These are phyloP conservation scores for Nipponacmea schrenckii DNA, from an alignment of 2,888 invertebrate species.

Conservation along the genomic window DNA sequence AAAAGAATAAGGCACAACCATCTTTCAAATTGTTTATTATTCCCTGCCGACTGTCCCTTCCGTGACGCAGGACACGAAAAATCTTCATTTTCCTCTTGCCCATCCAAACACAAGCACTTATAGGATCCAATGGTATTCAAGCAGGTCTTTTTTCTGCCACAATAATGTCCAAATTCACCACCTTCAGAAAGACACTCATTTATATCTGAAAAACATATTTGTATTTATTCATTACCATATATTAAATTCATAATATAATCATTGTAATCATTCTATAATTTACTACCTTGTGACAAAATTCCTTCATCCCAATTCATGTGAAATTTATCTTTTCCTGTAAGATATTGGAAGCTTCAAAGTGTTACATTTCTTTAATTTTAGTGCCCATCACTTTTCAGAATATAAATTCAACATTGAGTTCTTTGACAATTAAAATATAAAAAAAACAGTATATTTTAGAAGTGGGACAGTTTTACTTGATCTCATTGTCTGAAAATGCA, in stretches of 20 bases:
- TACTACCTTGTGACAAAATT: no score
- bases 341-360: no score
- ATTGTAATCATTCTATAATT: no score
- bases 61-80: conserved; percentile 54
- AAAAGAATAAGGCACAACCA: conserved; percentile 4
- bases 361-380: no score
- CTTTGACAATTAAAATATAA: background rate
- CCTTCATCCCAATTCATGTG: no score
- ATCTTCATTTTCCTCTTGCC: conserved; percentile 72
- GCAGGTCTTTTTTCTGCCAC: conserved; percentile 84
- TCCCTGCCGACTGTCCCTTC: background rate
- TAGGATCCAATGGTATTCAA: conserved; percentile 85
- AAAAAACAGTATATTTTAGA: no score
- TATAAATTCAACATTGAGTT: background rate
- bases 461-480: background rate
- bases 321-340: no score
- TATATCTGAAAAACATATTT: conserved; percentile 74
- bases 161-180: conserved; percentile 76
- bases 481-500: background rate
- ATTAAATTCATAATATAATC: background rate
- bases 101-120: conserved; percentile 84
- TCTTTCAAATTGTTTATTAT: background rate
- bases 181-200: conserved; percentile 84
- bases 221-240: background rate
- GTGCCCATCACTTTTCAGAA: background rate